Base-by-base conservation (phyloP, 2,888 invertebrate genomes). In the Cosmia pyralina region DNA sequence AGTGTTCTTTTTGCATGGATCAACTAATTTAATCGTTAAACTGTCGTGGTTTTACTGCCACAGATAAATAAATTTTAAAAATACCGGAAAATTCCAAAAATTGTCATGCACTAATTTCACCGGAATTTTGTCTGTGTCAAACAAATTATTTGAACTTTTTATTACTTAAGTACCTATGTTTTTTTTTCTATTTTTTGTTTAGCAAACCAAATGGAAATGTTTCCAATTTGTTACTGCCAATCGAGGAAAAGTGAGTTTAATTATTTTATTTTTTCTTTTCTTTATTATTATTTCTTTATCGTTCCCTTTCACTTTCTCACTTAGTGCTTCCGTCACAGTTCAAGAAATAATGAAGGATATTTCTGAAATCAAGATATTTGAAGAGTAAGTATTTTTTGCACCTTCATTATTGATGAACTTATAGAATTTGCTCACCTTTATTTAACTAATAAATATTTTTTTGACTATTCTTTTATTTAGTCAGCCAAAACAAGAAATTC, bases 231-330 rank as follows among this genome's bases (percentile, higher is more conserved):
- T 78, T 91, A 74, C 72, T 92, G 50, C 59, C 86, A 52, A 75
- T 92, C 11, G 88, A 90, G 34, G 90, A 91, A 83, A 88, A 80
- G 92, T 91, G 87, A 90, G 90, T 89, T 65, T 6, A 28, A n/a
- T 22, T 4, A 44, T 46, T 17, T 19, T 0, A 17, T 13, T 22
- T n/a, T 0, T 11, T 52, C 22, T 46, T 57, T 28, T 46, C 0
- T 11, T 11, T 50, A 22, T 66, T 48, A 13, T 13, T 22, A 10
- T 58, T 71, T 62, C n/a, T 53, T 53, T 44, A 41, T 50, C 41
- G 74, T 44, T 19, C 52, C 34, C 22, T 22, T 50, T 72, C 19
- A 28, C 64, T 62, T 73, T 63, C 58, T 74, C 59, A 64, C 75
- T 86, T 72, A 92, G 92, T 90, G 90, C 87, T 38, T 72, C 88